Percentiles rank a stretch among this genome's conserved stretches.
phyloP scores from a whole-genome alignment of 2,113 vertebrate species.

The Platycercus adscitus region DNA sequence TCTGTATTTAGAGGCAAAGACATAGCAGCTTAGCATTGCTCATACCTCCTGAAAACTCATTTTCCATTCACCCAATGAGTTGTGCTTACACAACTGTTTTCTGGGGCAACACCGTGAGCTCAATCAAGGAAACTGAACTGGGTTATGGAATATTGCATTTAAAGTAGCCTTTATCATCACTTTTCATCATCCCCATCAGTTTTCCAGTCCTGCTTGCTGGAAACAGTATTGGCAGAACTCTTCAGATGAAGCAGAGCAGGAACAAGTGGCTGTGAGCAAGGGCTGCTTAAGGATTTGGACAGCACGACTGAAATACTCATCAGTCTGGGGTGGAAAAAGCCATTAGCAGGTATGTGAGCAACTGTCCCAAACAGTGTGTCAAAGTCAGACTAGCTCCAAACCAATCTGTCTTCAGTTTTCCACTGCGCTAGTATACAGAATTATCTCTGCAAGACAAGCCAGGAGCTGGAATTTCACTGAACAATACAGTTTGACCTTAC shows the following conservation, averaged over 20 bases:
- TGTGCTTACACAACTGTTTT: background rate
- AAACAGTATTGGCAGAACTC: background rate
- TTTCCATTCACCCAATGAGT: background rate
- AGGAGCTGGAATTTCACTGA: slow-evolving; percentile 27
- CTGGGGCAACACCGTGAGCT: background rate
- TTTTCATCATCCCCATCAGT: background rate
- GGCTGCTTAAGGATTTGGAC: slow-evolving; percentile 26
- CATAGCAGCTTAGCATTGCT: background rate
- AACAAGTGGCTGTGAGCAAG: slow-evolving; percentile 1
- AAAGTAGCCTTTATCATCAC: background rate
- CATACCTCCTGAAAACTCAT: background rate
- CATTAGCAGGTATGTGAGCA: slow-evolving; percentile 40
- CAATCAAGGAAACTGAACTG: background rate
- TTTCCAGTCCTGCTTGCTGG: background rate
- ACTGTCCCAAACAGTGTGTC: slow-evolving; percentile 15
- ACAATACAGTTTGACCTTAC: slow-evolving; percentile 23
- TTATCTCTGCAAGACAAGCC: background rate
- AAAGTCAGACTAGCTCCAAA: background rate
- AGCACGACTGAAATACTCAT: slow-evolving; percentile 56
- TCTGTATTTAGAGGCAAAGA: background rate
- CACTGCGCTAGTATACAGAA: background rate
- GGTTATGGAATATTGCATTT: background rate
- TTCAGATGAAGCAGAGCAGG: background rate
- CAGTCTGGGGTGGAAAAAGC: slow-evolving; percentile 8
- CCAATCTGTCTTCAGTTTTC: slow-evolving; percentile 11